Conservation (phyloP, 2,113 vertebrate species). For the Megaceryle torquata region DNA sequence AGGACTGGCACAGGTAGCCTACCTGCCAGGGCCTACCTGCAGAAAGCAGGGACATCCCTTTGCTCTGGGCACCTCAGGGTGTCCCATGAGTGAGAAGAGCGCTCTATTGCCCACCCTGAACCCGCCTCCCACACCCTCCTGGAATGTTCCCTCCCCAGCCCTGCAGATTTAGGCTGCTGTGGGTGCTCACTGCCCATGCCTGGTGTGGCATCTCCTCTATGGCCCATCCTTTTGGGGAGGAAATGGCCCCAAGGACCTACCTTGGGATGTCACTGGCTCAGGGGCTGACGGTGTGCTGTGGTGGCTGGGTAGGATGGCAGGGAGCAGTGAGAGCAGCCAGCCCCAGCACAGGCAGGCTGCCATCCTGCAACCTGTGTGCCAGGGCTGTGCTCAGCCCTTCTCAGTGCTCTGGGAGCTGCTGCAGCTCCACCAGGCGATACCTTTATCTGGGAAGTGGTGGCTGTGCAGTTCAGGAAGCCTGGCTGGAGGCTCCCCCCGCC, state of each 20-base stretch:
- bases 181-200: fast-evolving
- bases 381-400: background rate
- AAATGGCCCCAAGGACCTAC: slow-evolving; percentile 22
- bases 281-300: fast-evolving
- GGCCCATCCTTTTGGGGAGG: background rate
- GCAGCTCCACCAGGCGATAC: background rate
- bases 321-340: background rate
- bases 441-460: slow-evolving; percentile 62
- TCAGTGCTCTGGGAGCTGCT: background rate
- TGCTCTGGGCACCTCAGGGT: background rate
- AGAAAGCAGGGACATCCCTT: background rate
- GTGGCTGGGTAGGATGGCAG: background rate
- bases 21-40: background rate
- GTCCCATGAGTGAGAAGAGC: background rate
- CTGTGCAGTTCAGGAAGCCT: slow-evolving; percentile 66
- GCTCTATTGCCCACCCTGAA: fast-evolving
- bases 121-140: background rate
- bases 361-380: background rate
- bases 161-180: background rate
- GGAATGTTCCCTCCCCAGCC: background rate
- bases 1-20: too few relatives aligned
- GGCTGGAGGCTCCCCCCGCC: slow-evolving; percentile 27
- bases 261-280: slow-evolving; percentile 49
- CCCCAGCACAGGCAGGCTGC: background rate
- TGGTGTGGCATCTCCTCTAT: background rate